These are phyloP conservation scores for Formica exsecta DNA, from an alignment of 1,140 invertebrate species.

Conservation along the genomic window DNA sequence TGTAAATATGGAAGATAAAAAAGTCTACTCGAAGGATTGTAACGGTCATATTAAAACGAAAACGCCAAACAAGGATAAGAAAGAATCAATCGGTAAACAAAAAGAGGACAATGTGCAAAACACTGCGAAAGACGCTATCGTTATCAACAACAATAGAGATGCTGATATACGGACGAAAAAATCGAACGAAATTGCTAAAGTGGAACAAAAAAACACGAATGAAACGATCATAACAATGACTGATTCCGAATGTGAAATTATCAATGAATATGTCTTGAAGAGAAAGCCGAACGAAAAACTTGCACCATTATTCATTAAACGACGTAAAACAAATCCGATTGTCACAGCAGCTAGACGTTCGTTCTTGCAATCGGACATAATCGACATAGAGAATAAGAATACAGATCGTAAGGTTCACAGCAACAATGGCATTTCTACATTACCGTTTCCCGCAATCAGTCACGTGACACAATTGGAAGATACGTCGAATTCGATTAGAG, in stretches of 20 bases:
- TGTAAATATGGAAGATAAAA: conserved; percentile 3
- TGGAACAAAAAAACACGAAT: neutral
- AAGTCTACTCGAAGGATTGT: neutral
- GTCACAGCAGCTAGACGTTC: conserved; percentile 74
- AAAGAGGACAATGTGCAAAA: neutral
- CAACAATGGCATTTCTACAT: conserved; percentile 5
- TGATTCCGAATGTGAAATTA: conserved; percentile 42
- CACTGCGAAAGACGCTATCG: neutral
- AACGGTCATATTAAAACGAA: neutral
- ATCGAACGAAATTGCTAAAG: neutral
- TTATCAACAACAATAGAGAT: neutral
- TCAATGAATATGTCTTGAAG: conserved; percentile 65
- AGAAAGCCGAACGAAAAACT: conserved; percentile 80
- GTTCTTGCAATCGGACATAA: conserved; percentile 80
- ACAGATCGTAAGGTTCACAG: conserved; percentile 39
- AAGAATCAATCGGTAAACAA: conserved; percentile 13
- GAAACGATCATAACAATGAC: neutral
- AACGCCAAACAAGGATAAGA: conserved; percentile 3
- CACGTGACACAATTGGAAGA: conserved; percentile 80
- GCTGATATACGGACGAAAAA: neutral
- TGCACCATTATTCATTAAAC: conserved; percentile 84
- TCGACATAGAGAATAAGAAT: conserved; percentile 72
- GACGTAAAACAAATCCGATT: conserved; percentile 78
- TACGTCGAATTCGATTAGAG: neutral
- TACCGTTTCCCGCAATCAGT: conserved; percentile 82